Base-by-base conservation (phyloP, 2,113 vertebrate species). In the Galbula dea region DNA sequence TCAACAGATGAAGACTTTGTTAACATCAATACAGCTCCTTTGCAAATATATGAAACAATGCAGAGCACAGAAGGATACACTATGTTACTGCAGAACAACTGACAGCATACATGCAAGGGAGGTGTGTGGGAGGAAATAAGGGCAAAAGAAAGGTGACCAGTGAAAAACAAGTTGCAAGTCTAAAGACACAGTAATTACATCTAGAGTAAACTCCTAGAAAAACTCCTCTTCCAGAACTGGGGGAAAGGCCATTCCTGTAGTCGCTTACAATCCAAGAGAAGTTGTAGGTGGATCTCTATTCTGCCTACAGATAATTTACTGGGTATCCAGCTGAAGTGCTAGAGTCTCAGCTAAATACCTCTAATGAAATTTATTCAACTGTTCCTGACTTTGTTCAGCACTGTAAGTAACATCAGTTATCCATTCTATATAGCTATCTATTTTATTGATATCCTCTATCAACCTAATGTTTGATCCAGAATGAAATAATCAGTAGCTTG, bases 91-190 rank as follows among this genome's bases (percentile, higher is more conserved):
- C n/a, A 63, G 55, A 80, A 52, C 29, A 43, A 37, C 22, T 48
- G 9, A 23, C 2, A 55, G 13, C 11, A 24, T 11, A 34, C 3
- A 3, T 1, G 11, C 32, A 51, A 36, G 11, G 16, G 4, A 15
- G 2, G 3, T 3, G 8, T 2, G 9, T 2, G 10, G 1, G 19
- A 15, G 3, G 8, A 29, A 52, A 29, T 3, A 80, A n/a, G 22
- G 19, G 27, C 45, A 59, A 79, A 63, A 68, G 49, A 72, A 83
- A 54, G 3, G 18, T 10, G 48, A 26, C 6, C 57, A 52, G 5
- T 13, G 48, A 51, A 87, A 71, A 29, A 34, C 32, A 81, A 26
- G 2, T 2, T 16, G 17, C 30, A 68, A 9, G 20, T 57, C 26
- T 22, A 68, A 89, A 39, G 45, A 46, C 55, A 55, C 22, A 24